These are phyloP conservation scores for Vannuccia rotundouncinata DNA, from an alignment of 2,888 invertebrate genomes.

Conservation along the genomic window DNA sequence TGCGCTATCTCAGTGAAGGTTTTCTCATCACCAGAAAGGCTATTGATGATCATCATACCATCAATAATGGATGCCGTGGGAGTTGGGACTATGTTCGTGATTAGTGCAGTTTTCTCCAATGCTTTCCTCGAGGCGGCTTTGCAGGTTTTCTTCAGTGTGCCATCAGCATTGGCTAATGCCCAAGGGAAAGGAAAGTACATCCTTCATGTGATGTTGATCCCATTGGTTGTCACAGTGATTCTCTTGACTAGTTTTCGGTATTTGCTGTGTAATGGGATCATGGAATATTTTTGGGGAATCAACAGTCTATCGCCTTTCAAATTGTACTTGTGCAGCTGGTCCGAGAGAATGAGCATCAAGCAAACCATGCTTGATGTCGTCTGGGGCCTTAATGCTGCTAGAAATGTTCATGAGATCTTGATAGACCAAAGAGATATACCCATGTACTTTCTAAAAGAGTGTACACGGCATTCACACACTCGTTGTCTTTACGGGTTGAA, in stretches of 20 bases:
- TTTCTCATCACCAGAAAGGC: not conserved
- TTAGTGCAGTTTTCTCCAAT: conserved; percentile 31
- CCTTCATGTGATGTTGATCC: not conserved
- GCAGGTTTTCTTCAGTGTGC: conserved; percentile 40
- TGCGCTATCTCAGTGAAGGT: conserved; percentile 9
- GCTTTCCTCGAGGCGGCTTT: conserved; percentile 38
- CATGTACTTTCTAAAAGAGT: conserved; percentile 7
- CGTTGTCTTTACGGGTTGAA: conserved; percentile 1
- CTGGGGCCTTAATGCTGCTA: not conserved
- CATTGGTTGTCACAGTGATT: not conserved
- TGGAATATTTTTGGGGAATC: conserved; percentile 4
- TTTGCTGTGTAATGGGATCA: not conserved
- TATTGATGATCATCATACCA: conserved; percentile 3
- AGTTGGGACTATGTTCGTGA: not conserved
- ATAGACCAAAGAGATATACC: conserved; percentile 6
- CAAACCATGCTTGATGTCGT: not conserved
- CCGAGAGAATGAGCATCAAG: not conserved
- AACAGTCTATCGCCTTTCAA: not conserved
- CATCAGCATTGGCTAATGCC: conserved; percentile 41
- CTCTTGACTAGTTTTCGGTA: conserved; percentile 6
- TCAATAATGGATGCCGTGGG: conserved; percentile 22
- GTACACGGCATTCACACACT: not conserved
- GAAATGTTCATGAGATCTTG: conserved; percentile 18
- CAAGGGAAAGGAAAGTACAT: conserved; percentile 28
- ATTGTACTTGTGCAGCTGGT: not conserved